These are phyloP conservation scores for Corella eumyota DNA, from an alignment of 23 tunicate genomes.

Conservation along the genomic window DNA sequence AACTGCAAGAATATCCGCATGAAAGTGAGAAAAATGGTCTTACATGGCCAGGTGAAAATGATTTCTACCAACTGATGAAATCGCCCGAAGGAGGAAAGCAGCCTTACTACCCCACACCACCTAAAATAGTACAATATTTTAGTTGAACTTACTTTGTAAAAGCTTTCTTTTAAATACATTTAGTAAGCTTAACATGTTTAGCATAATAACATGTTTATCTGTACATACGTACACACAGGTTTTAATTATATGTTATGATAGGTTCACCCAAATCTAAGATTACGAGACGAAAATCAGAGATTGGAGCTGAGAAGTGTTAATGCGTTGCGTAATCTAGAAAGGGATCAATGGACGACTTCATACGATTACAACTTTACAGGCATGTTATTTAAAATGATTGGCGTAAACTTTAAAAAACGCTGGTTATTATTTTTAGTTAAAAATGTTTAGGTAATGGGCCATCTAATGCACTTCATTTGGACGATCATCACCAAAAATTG, in stretches of 20 bases:
- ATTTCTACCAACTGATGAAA: constrained; percentile 70
- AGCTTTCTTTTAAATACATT: background rate
- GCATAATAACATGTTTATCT: background rate
- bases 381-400: constrained; percentile 9
- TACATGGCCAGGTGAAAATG: constrained; percentile 64
- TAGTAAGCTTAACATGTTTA: background rate
- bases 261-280: constrained; percentile 77
- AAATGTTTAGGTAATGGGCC: constrained; percentile 55
- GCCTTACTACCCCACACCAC: constrained; percentile 76
- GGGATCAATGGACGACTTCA: constrained; percentile 76
- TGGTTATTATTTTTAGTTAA: background rate
- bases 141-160: no score
- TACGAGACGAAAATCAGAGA: constrained; percentile 69
- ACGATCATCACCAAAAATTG: constrained; percentile 74
- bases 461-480: constrained; percentile 74
- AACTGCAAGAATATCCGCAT: constrained; percentile 57
- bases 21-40: constrained; percentile 59
- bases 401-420: background rate
- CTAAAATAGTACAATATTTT: constrained; percentile 43
- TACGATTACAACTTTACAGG: constrained; percentile 89
- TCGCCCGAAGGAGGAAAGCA: constrained; percentile 70
- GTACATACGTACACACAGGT: background rate
- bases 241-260: background rate
- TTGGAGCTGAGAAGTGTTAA: constrained; percentile 72
- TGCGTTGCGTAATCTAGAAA: constrained; percentile 74